Base-by-base conservation (phyloP, 1,140 invertebrate genomes). In the Chionoecetes opilio region DNA sequence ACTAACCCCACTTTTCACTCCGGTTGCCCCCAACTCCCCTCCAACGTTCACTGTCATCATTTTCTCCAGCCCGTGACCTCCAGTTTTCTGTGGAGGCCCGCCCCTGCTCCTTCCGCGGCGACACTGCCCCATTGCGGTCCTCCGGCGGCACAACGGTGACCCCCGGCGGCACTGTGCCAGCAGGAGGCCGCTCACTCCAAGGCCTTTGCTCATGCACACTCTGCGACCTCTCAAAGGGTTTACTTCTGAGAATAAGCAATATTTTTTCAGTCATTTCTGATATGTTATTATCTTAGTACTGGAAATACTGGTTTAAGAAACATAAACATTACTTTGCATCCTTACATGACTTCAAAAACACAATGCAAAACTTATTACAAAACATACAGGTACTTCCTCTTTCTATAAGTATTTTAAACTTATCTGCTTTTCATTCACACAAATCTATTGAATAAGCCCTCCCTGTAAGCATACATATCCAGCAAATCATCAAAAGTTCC, bases 1-100 rank as follows among this genome's bases (percentile, higher is more conserved):
- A 97, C 97, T 97, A 96, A 97, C 98, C 97, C 98, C 98, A 82
- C 98, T 98, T 95, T 98, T 98, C 97, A 98, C 98, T 38, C 97
- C 97, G 53, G 98, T 97, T 97, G 98, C 98, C 96, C 98, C 98
- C 89, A 97, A 98, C 11, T 98, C 98, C 98, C 97, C 97, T 93
- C 97, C 97, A 97, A 93, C 95, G 93, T 96, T 96, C 94, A 75
- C 96, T 88, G 93, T 96, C 96, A 31, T 96, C 96, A 46, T 88
- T 96, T 94, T 97, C 97, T 17, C 90, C 34, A 89, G 82, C 92
- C 29, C 97, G 96, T 86, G 97, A 97, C 97, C 97, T 97, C 95
- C 96, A 96, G 21, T 97, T 97, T 41, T 97, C 97, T 96, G 96
- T 97, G 9, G 97, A 97, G 89, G 98, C 98, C 96, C 98, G 96